A percentile compares a stretch with the other conserved stretches of the same genome.
Conservation (phyloP, 35 echinoderm and acorn worm species). For the Lytechinus variegatus region DNA sequence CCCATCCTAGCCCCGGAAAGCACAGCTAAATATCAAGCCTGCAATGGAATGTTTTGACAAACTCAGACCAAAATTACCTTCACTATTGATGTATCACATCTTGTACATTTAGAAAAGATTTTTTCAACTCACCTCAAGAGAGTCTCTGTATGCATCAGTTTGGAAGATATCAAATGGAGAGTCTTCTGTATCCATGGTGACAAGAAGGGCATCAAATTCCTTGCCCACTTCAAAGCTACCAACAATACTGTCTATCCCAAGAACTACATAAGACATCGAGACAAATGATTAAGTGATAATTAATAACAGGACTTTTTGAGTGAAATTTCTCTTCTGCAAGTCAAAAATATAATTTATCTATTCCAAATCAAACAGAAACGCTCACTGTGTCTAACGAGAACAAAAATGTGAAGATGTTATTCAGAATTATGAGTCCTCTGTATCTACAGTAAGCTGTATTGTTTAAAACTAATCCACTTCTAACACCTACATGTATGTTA, state of each 20-base stretch:
- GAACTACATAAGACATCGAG: not conserved
- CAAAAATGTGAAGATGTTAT: not conserved
- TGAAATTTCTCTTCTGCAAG: no score
- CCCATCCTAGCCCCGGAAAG: no score
- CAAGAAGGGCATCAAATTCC: slow-evolving; percentile 80
- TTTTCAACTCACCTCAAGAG: slow-evolving; percentile 56
- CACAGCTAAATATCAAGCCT: no score
- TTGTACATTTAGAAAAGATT: not conserved
- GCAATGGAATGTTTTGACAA: not conserved
- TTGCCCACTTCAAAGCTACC: slow-evolving; percentile 91
- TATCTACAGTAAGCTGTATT: no score
- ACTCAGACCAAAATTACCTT: not conserved
- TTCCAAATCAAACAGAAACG: no score
- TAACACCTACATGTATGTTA: no score
- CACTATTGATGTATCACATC: not conserved
- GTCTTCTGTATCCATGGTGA: slow-evolving; percentile 24
- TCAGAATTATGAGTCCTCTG: no score
- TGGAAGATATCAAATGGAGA: slow-evolving; percentile 67
- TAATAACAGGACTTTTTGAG: not conserved
- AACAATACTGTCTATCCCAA: slow-evolving; percentile 66
- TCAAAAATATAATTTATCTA: no score
- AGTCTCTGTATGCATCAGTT: slow-evolving; percentile 42
- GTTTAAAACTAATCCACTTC: no score
- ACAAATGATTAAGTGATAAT: not conserved
- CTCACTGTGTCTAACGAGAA: not conserved